Evolutionary conservation across 2,797 vertebrate genomes (phyloP), one percentile per base, ranked within the genome.

Genomic region (Tachyglossus aculeatus): DNA sequence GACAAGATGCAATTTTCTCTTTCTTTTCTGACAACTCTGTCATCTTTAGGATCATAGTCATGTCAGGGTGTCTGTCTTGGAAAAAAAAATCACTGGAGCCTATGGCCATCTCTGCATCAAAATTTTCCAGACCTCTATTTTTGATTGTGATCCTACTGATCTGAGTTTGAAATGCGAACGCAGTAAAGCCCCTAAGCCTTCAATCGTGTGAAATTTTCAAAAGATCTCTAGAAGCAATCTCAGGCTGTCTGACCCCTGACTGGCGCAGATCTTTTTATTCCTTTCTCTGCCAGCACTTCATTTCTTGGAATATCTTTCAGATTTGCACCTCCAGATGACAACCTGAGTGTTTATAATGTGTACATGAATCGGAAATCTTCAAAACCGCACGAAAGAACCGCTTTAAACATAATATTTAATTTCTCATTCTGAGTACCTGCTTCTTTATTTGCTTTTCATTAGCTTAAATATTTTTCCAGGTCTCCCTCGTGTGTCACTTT

Each of bases 171-270:
- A 95, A 97, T 96, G 95, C 93, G 92, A 94, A 93, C 90, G 88
- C 94, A 94, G 93, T 90, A 94, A 94, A 96, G 94, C 94, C 91
- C 87, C 94, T 95, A 96, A 97, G 95, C 95, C 96, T 95, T 95
- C 96, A 96, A 95, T 96, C 94, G 94, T 96, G 95, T 96, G 95
- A 96, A 95, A 96, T 96, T 96, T 96, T 96, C 95, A 94, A 96
- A 96, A 96, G 96, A 96, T 95, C 95, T 96, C 95, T 92, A 95
- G 95, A 96, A 96, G 95, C 96, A 96, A 96, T 97, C 95, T 96
- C 95, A 93, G 95, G 91, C 94, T 94, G 95, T 90, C 93, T 96
- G 97, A 97, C 96, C 96, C 94, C 93, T 96, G 96, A 95, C 95
- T 96, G 95, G 92, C 94, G 77, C 93, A 92, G 92, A 94, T 95